Evolutionary conservation across 1,140 invertebrate species (phyloP).

Genomic region (Drosophila tristis): DNA sequence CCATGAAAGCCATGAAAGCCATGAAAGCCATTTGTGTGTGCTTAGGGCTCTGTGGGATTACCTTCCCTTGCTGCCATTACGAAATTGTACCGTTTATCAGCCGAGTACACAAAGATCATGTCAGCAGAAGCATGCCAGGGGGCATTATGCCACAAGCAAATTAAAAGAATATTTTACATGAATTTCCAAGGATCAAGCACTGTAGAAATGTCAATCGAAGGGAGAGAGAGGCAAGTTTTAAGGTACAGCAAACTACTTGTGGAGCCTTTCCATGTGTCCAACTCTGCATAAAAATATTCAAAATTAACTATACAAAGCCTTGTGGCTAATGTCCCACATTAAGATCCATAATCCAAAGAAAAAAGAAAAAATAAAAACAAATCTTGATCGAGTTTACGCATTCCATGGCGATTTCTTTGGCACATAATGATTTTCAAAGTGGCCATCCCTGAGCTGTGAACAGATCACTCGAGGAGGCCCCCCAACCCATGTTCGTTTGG

Average conservation of each 20-base stretch:
- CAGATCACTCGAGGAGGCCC: not conserved
- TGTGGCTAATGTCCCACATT: not conserved
- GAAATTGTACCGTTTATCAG: constrained; percentile 27
- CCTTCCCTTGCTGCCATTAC: not conserved
- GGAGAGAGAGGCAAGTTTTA: no score
- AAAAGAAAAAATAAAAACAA: not conserved
- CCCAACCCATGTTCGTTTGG: not conserved
- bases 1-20: not conserved
- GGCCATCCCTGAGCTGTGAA: constrained; percentile 26
- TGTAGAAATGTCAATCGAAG: not conserved
- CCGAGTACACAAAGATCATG: constrained; percentile 14
- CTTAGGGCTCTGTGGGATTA: not conserved
- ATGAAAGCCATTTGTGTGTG: constrained; percentile 21
- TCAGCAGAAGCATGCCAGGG: constrained; percentile 7
- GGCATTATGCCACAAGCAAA: constrained; percentile 5
- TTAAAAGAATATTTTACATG: no score
- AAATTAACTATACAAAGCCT: no score
- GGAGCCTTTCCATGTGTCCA: no score
- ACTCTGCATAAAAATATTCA: no score
- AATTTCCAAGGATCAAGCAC: no score
- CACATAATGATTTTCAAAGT: constrained; percentile 30
- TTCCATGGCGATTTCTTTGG: not conserved
- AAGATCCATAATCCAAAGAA: not conserved
- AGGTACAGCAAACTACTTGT: no score
- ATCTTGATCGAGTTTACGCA: no score